Conservation (phyloP, 2,113 vertebrate species). For the Ellobius talpinus region DNA sequence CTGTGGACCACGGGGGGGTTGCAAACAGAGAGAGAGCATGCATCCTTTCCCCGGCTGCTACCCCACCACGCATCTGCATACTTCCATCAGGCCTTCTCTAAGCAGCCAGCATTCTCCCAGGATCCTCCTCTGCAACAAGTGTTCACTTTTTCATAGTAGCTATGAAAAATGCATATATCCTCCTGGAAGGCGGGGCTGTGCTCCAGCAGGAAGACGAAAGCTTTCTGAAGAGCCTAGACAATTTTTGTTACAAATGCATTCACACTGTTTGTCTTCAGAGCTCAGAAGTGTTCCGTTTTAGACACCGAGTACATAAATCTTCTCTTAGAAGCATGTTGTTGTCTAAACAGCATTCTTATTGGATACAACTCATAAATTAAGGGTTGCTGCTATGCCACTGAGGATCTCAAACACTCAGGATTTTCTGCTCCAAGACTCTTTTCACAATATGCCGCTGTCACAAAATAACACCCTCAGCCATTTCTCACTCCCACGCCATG, state of each 20-base stretch:
- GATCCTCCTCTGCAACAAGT: background rate
- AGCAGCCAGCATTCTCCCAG: background rate
- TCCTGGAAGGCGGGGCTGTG: background rate
- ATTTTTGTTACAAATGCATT: constrained; percentile 31
- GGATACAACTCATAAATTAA: constrained; percentile 65
- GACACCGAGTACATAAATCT: constrained; percentile 50
- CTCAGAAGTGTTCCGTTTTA: constrained; percentile 46
- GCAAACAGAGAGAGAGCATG: background rate
- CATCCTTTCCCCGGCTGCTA: background rate
- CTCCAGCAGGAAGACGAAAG: background rate
- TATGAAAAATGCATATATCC: background rate
- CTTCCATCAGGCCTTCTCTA: background rate
- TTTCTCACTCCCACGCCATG: constrained; percentile 19
- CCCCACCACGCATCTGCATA: no score
- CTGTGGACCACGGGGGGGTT: background rate
- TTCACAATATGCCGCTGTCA: constrained; percentile 57
- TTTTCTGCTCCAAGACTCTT: constrained; percentile 43
- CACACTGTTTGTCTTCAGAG: constrained; percentile 21
- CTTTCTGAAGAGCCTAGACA: background rate
- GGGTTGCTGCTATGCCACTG: background rate
- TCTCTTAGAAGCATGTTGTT: constrained; percentile 39
- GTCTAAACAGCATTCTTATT: constrained; percentile 54
- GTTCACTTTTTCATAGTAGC: background rate
- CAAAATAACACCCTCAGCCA: constrained; percentile 15
- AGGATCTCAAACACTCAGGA: constrained; percentile 35